Evolutionary conservation across 1,140 invertebrate genomes (phyloP).

Genomic region (Episyrphus balteatus): DNA sequence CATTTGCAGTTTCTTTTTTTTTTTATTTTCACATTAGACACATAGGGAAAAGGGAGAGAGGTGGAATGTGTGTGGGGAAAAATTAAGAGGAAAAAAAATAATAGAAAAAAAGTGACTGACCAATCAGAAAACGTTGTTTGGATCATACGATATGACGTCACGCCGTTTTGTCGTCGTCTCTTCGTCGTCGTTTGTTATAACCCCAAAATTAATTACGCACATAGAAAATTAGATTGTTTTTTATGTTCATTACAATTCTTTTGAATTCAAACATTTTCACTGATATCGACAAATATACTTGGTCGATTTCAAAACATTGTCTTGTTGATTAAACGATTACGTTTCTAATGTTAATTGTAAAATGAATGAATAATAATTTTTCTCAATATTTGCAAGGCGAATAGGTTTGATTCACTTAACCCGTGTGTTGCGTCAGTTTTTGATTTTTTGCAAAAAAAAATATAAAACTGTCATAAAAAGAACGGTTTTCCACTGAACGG

Average conservation of each 20-base stretch:
- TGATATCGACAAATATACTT: not conserved
- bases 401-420: not conserved
- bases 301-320: not conserved
- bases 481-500: no score
- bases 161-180: not conserved
- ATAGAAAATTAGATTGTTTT: not conserved
- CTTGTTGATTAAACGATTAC: not conserved
- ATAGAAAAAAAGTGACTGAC: not conserved
- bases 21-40: not conserved
- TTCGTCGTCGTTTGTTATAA: not conserved
- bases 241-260: not conserved
- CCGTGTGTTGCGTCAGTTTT: no score
- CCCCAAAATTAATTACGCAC: not conserved
- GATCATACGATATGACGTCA: slow-evolving; percentile 14
- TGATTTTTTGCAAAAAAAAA: no score
- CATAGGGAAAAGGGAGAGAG: no score
- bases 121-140: slow-evolving; percentile 7
- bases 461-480: no score
- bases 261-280: not conserved
- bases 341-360: not conserved
- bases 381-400: not conserved
- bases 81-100: no score
- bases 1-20: not conserved
- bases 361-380: not conserved
- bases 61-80: no score